These are phyloP conservation scores for Otolemur garnettii DNA, from an alignment of 2,113 vertebrate species.

Conservation along the genomic window DNA sequence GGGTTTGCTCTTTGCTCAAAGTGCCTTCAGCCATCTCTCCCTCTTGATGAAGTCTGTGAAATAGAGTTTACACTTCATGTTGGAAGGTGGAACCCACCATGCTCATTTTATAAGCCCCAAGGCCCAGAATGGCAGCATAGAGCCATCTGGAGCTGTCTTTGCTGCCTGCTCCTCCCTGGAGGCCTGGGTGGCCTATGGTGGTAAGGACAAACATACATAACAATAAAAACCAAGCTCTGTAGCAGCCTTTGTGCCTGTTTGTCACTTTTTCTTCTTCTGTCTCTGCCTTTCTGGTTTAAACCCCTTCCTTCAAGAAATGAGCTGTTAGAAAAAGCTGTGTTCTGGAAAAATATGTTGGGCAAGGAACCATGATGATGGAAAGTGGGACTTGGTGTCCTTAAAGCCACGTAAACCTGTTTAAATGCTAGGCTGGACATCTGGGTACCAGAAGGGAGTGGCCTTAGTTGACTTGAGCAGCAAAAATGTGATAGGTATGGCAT, in stretches of 20 bases:
- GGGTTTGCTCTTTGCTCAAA: slow-evolving; percentile 45
- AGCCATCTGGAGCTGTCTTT: background rate
- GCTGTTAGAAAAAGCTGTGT: background rate
- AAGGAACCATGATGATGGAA: background rate
- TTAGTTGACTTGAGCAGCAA: background rate
- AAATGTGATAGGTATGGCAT: background rate
- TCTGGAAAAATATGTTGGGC: background rate
- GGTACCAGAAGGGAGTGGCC: rapidly evolving
- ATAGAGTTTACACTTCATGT: slow-evolving; percentile 1
- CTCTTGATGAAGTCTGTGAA: slow-evolving; percentile 5
- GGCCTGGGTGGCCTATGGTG: background rate
- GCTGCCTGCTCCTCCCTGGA: background rate
- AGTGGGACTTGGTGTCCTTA: background rate
- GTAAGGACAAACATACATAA: background rate
- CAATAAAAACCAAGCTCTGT: slow-evolving; percentile 69
- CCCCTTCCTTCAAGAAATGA: background rate
- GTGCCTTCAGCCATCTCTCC: slow-evolving; percentile 81
- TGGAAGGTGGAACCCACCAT: background rate
- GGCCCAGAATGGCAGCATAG: background rate
- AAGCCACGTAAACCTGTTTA: background rate
- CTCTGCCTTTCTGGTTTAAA: background rate
- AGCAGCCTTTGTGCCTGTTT: background rate
- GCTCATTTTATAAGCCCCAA: background rate
- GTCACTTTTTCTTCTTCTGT: background rate
- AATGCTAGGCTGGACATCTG: background rate